Base-by-base conservation (phyloP, 2,113 vertebrate species). In the Numida meleagris region DNA sequence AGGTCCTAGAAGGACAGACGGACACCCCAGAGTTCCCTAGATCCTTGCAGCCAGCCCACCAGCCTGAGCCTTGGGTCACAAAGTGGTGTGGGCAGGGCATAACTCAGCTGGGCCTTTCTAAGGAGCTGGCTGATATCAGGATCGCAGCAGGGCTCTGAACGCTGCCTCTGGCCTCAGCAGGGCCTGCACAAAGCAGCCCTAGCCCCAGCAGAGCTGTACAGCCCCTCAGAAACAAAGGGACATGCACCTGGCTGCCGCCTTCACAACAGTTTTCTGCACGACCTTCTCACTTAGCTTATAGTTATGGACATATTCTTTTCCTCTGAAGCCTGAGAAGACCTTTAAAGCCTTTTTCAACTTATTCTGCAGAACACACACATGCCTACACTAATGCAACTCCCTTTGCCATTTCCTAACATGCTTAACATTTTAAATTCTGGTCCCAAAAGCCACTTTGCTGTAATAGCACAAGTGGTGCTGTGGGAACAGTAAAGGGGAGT, bases 11-110 rank as follows among this genome's bases (percentile, higher is more conserved):
- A 89, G 4, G 93, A 53, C 4, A 58, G 20, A 3, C 9, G 53
- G 12, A 46, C 48, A 15, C 23, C 31, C 34, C 10, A 72, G 36
- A 70, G 36, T 10, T 66, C 50, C 42, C 75, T 23, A 7, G 29
- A 20, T 17, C 57, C 16, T 42, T 74, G 25, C 50, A 77, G 38
- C 55, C 27, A 63, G 12, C 16, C 12, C 29, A 16, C 1, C 19
- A 24, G 31, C 50, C 38, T 53, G 34, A 82, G 53, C 82, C 55
- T 40, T 34, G 20, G 20, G 17, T 4, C 12, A 4, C 3, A 59
- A 7, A 24, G 45, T 0, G 1, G 4, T 6, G 6, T 0, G 14
- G 31, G 2, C 38, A 24, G 57, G 42, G 18, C 36, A 86, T 63
- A 80, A 70, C 16, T 10, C 42, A 82, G 66, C 57, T 24, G 40